Base-by-base conservation (phyloP, 2,888 invertebrate species). In the Acleris laterana region DNA sequence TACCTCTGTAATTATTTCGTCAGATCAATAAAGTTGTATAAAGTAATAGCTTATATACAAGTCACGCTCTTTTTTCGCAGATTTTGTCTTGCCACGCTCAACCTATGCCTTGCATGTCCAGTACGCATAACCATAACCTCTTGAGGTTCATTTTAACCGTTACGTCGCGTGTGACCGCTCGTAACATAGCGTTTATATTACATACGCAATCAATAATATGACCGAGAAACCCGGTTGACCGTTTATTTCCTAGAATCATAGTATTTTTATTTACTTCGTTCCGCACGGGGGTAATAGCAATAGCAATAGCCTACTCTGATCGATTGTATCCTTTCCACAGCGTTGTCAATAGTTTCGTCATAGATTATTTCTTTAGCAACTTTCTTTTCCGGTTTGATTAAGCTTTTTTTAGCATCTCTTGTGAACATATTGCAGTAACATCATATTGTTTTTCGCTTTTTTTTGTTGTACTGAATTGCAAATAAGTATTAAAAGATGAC, bases 191-290 rank as follows among this genome's bases (percentile, higher is more conserved):
- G 53, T 49, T 55, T 17, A 22, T 49, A 49, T 46, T 49, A 57
- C 32, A 49, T 61, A 57, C 56, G 66, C 66, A 62, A 66, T 62
- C 61, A 56, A 66, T 66, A 61, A 65, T 51, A 52, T 51, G 66
- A 56, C 66, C 57, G 51, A 57, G 25, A 57, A 48, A 66, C 61
- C 62, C 62, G 57, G 51, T 57, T 66, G 61, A 56, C 44, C 25
- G 32, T 32, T 32, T 32, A 32, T 66, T 61, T 57, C 46, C 38
- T 51, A 51, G 28, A 50, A 46, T 50, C 28, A 20, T 50, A 20
- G 38, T 20, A 19, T 16, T 38, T 60, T 46, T 46, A 46, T 46
- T 13, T 38, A 38, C 13, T 38, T 38, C 38, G 38, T 13, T 38
- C 38, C 38, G 38, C 38, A 38, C 38, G 38, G 38, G 13, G 13